Evolutionary conservation across 2,113 vertebrate species (phyloP).

Genomic region (Toxotes chatareus): DNA sequence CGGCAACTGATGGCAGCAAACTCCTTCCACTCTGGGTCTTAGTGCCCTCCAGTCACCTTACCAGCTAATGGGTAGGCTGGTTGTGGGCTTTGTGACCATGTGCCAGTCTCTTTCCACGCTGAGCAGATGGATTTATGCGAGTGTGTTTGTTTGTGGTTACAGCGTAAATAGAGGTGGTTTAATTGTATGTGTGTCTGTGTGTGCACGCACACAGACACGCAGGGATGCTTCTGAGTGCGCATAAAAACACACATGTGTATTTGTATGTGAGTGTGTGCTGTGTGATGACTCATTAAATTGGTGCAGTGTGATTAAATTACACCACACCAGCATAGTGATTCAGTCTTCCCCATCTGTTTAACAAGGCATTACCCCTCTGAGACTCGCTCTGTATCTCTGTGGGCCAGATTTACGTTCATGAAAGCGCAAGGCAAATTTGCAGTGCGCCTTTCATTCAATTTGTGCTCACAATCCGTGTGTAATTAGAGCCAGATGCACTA

Average conservation of each 20-base stretch:
- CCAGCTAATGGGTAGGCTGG: not conserved
- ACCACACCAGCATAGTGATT: constrained; percentile 37
- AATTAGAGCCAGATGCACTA: constrained; percentile 15
- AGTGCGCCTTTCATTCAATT: constrained; percentile 28
- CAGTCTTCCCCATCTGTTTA: constrained; percentile 60
- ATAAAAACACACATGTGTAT: not conserved
- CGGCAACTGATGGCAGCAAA: not conserved
- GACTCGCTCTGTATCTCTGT: constrained; percentile 20
- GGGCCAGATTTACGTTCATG: constrained; percentile 40
- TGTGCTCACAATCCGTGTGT: constrained; percentile 9
- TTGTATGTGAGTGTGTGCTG: constrained; percentile 16
- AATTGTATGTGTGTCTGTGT: not conserved
- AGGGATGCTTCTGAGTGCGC: not conserved
- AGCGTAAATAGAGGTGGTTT: constrained; percentile 13
- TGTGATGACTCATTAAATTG: constrained; percentile 51
- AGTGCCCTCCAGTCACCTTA: not conserved
- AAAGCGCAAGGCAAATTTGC: constrained; percentile 13
- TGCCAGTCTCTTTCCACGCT: not conserved
- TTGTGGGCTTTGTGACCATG: not conserved
- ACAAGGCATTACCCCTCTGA: constrained; percentile 40
- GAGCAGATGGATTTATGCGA: constrained; percentile 14
- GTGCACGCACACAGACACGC: not conserved
- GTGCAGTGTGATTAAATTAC: constrained; percentile 59
- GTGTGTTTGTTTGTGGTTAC: constrained; percentile 19
- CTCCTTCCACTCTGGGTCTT: not conserved